A percentile compares a stretch with the other conserved stretches of the same genome.
These are phyloP conservation scores for Tetanocera ferruginea DNA, from an alignment of 2,888 invertebrate species.

Conservation along the genomic window DNA sequence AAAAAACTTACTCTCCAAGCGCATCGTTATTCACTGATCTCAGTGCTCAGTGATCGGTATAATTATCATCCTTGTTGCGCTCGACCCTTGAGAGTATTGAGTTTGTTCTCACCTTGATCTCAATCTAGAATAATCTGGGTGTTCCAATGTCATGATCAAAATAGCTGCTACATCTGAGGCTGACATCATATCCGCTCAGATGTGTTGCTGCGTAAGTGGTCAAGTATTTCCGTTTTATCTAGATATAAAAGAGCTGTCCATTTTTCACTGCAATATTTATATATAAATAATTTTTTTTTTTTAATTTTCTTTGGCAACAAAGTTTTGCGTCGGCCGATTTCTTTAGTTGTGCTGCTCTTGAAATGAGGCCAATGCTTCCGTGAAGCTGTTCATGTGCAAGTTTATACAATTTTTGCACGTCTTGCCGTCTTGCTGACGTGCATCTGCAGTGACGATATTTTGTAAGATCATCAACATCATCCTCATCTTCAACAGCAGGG, in stretches of 20 bases:
- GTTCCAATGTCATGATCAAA: neutral
- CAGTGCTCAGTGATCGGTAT: conserved; percentile 23
- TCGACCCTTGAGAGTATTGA: neutral
- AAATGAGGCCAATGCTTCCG: conserved; percentile 3
- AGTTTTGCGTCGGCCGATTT: neutral
- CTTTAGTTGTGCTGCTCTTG: neutral
- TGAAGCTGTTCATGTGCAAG: conserved; percentile 18
- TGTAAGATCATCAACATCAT: neutral
- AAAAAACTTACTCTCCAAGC: neutral
- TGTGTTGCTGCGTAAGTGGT: neutral
- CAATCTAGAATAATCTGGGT: neutral
- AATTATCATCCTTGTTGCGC: conserved; percentile 11
- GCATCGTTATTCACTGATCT: neutral
- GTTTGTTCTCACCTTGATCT: neutral
- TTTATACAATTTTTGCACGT: neutral
- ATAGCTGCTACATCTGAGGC: neutral
- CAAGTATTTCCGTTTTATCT: neutral
- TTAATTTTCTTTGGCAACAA: neutral
- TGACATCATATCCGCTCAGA: neutral
- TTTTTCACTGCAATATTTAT: neutral
- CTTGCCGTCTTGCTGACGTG: neutral
- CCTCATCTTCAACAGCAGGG: neutral
- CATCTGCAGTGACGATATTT: neutral
- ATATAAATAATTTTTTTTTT: neutral
- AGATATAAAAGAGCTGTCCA: neutral